phyloP scores from a whole-genome alignment of 1,140 invertebrate genomes.

The Galendromus occidentalis region DNA sequence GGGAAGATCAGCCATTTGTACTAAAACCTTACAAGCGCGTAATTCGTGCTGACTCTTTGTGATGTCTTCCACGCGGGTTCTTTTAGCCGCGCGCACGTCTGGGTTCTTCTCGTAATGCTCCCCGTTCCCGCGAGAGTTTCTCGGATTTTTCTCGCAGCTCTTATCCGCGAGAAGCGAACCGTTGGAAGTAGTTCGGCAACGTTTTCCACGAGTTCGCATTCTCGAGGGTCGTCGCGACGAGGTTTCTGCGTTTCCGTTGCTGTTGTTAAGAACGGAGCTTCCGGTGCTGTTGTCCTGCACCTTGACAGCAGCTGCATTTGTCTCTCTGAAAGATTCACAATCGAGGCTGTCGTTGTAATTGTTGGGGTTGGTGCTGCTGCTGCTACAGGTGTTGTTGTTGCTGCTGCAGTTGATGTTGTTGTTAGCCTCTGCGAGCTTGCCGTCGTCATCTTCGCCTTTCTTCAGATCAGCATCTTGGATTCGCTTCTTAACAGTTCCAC shows the following conservation, averaged over 20 bases:
- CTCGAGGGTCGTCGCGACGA: background rate
- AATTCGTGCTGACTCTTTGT: background rate
- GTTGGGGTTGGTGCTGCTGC: background rate
- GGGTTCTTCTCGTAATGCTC: too few species aligned
- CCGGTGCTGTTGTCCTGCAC: too few species aligned
- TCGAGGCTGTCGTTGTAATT: too few species aligned
- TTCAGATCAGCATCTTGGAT: too few species aligned
- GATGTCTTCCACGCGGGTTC: background rate
- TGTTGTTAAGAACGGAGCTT: too few species aligned
- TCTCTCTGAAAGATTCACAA: too few species aligned
- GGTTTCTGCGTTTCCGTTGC: too few species aligned
- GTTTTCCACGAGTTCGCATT: conserved; percentile 4
- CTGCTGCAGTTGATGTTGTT: conserved; percentile 5
- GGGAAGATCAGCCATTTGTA: conserved; percentile 5
- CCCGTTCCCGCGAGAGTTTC: too few species aligned
- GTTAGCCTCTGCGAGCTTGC: background rate
- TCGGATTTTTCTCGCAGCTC: too few species aligned
- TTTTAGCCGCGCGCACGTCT: background rate
- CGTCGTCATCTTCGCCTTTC: too few species aligned
- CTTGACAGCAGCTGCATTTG: too few species aligned
- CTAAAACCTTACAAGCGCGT: conserved; percentile 1
- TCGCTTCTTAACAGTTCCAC: too few species aligned
- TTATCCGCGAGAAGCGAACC: background rate
- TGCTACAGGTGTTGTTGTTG: background rate
- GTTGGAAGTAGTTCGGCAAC: background rate